Evolutionary conservation across 2,888 invertebrate genomes (phyloP).

Genomic region (Zhuqinia jingwanae): DNA sequence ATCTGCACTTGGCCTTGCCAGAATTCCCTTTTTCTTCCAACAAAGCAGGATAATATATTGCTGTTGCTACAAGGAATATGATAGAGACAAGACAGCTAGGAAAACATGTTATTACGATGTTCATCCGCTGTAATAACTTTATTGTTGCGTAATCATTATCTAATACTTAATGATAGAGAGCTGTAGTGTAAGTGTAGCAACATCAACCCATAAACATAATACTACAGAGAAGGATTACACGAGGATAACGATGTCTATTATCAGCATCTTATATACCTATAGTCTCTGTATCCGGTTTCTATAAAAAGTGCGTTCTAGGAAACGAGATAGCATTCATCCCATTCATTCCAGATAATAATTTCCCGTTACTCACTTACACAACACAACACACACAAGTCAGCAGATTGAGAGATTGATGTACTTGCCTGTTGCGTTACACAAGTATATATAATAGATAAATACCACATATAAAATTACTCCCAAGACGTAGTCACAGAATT

Average conservation of each 20-base stretch:
- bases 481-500: not conserved
- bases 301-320: not conserved
- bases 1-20: too few relatives aligned
- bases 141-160: constrained; percentile 31
- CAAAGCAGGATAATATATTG: too few relatives aligned
- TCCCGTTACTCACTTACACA: not conserved
- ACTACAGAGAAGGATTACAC: not conserved
- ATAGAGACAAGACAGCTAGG: constrained; percentile 12
- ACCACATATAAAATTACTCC: constrained; percentile 7
- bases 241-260: not conserved
- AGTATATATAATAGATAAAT: constrained; percentile 22
- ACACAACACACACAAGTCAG: not conserved
- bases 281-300: not conserved
- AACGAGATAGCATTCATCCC: not conserved
- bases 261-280: not conserved
- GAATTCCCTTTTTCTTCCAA: too few relatives aligned
- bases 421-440: constrained; percentile 22
- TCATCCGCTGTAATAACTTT: not conserved
- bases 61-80: not conserved
- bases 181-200: not conserved
- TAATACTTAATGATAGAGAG: not conserved
- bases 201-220: not conserved
- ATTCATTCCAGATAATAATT: constrained; percentile 1
- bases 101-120: constrained; percentile 47
- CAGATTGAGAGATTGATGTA: constrained; percentile 14